phyloP scores from a whole-genome alignment of 2,113 vertebrate genomes.

The Ciconia maguari region DNA sequence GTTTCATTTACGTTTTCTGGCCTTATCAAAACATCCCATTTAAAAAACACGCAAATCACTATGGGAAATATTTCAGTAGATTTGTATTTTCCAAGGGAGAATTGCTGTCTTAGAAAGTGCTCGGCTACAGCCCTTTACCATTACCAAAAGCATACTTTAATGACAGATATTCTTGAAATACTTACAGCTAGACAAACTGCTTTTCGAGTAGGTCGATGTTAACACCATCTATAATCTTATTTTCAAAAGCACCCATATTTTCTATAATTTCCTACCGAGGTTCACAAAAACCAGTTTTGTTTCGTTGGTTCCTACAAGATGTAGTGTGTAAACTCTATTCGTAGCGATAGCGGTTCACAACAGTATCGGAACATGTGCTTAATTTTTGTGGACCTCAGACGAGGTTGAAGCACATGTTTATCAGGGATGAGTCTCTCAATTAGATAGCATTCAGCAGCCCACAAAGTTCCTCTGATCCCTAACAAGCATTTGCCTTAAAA shows the following conservation, averaged over 20 bases:
- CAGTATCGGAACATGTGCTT: background rate
- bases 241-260: background rate
- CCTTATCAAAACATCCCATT: background rate
- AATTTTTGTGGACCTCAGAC: background rate
- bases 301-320: background rate
- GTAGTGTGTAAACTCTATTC: background rate
- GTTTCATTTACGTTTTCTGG: background rate
- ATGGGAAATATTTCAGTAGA: background rate
- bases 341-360: background rate
- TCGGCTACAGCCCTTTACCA: background rate
- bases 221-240: background rate
- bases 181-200: background rate
- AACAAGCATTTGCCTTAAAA: background rate
- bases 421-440: background rate
- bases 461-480: background rate
- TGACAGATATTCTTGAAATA: background rate
- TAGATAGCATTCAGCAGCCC: background rate
- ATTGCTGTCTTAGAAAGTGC: background rate
- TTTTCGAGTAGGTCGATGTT: background rate
- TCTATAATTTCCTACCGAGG: background rate
- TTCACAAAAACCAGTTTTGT: background rate
- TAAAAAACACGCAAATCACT: background rate
- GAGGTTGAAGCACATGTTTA: background rate
- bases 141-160: background rate
- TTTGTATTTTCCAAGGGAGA: background rate